A percentile compares a stretch with the other conserved stretches of the same genome.
Evolutionary conservation across 2,797 vertebrate species (phyloP).

Genomic region (Cryptoblepharus egeriae): DNA sequence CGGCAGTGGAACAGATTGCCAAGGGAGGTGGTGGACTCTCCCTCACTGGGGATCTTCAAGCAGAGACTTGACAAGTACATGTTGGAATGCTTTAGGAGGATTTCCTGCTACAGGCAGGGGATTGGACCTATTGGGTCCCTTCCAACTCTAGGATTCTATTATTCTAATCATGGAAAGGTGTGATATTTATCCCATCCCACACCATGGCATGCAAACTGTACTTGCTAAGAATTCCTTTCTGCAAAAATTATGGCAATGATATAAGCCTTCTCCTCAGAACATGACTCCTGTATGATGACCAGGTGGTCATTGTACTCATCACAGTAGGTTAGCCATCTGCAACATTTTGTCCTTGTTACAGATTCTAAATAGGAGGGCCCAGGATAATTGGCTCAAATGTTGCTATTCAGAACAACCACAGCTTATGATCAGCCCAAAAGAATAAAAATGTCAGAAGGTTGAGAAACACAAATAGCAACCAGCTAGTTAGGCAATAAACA

Average conservation of each 20-base stretch:
- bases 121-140: too few relatives aligned
- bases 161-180: neutral
- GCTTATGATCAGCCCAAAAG: neutral
- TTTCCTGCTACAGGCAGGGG: too few relatives aligned
- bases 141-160: too few relatives aligned
- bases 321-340: neutral
- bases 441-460: neutral
- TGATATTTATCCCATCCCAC: neutral
- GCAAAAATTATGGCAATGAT: neutral
- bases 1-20: too few relatives aligned
- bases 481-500: conserved; percentile 11
- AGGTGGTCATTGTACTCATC: neutral
- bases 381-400: neutral
- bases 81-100: too few relatives aligned
- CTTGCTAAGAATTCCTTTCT: neutral
- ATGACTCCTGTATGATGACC: too few relatives aligned
- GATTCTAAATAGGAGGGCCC: neutral
- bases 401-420: conserved; percentile 18
- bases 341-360: neutral
- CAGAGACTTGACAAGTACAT: too few relatives aligned
- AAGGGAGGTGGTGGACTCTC: too few relatives aligned
- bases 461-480: conserved; percentile 12
- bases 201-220: neutral
- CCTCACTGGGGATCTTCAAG: too few relatives aligned
- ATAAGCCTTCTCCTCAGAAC: neutral